phyloP scores from a whole-genome alignment of 2,113 vertebrate genomes.

The Dipodomys spectabilis region DNA sequence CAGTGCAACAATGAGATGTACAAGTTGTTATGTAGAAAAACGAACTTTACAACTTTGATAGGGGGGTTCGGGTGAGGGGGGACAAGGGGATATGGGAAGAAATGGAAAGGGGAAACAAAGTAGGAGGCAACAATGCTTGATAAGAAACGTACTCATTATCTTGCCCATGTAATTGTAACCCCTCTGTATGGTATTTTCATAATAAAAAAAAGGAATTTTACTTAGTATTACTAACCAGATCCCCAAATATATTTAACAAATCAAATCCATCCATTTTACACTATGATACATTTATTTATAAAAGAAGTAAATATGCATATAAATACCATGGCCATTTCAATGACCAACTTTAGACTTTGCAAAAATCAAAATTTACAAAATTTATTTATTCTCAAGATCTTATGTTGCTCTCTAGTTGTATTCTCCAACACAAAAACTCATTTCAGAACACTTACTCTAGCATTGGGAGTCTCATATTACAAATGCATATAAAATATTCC shows the following conservation, averaged over 20 bases:
- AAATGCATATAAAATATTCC: background rate
- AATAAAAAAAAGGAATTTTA: background rate
- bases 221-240: constrained; percentile 3
- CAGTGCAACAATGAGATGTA: no score
- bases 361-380: constrained; percentile 16
- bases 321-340: background rate
- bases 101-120: no score
- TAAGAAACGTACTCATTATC: no score
- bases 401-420: background rate
- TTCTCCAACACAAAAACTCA: background rate
- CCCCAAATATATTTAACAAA: constrained; percentile 48
- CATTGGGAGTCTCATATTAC: constrained; percentile 33
- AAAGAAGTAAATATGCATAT: background rate
- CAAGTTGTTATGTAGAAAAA: no score
- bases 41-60: no score
- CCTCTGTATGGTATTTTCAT: no score
- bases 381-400: background rate
- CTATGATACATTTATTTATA: background rate
- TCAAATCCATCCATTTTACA: constrained; percentile 18
- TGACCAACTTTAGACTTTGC: background rate
- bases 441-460: constrained; percentile 25
- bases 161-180: no score
- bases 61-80: no score
- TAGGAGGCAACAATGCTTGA: no score
- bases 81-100: no score